These are phyloP conservation scores for Rhincodon typus DNA, from an alignment of 2,797 vertebrate genomes.

Conservation along the genomic window DNA sequence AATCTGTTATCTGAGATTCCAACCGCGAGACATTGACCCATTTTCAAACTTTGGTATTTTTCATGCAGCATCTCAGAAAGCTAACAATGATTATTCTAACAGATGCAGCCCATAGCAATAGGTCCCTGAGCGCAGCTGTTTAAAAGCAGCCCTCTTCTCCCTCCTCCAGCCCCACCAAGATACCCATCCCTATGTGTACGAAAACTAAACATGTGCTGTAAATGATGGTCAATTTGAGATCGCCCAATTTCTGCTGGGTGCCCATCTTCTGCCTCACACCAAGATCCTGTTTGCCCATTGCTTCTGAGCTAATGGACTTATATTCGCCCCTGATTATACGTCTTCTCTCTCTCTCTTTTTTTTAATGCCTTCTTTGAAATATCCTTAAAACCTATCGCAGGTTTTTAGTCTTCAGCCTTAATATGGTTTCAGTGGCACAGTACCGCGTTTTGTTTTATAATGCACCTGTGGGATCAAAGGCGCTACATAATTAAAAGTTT, in stretches of 20 bases:
- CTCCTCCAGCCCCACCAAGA: not conserved
- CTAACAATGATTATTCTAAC: not conserved
- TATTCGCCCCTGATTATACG: too few relatives aligned
- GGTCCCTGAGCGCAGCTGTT: not conserved
- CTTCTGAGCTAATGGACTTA: too few relatives aligned
- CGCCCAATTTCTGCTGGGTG: too few relatives aligned
- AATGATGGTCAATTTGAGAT: not conserved
- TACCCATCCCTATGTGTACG: not conserved
- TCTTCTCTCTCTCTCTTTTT: too few relatives aligned
- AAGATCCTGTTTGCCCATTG: not conserved
- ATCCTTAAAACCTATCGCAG: too few relatives aligned
- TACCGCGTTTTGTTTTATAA: not conserved
- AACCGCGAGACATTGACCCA: not conserved
- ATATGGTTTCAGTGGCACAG: too few relatives aligned
- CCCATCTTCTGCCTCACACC: too few relatives aligned
- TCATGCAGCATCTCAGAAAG: not conserved
- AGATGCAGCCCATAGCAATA: not conserved
- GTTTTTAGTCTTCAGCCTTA: too few relatives aligned
- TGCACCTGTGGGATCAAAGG: not conserved
- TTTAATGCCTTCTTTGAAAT: too few relatives aligned
- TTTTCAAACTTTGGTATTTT: not conserved
- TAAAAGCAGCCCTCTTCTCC: too few relatives aligned
- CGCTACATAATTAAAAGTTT: not conserved
- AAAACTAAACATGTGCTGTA: not conserved
- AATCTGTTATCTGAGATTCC: not conserved